Base-by-base conservation (phyloP, 2,888 invertebrate species). In the Acrocyrtus sp. region DNA sequence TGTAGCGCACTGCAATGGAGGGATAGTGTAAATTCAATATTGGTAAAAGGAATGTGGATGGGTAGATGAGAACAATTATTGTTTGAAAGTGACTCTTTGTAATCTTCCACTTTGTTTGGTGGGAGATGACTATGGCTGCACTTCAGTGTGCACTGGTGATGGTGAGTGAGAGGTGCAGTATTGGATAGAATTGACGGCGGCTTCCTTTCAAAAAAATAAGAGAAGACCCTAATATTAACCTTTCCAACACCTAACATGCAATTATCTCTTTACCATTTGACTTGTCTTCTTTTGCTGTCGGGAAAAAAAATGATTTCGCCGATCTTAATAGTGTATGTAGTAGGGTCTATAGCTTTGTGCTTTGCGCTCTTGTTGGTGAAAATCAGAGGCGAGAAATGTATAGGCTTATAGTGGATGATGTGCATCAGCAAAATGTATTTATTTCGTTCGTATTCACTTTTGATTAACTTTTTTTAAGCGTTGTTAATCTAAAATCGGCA, bases 11-110 rank as follows among this genome's bases (percentile, higher is more conserved):
- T 45, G 45, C 17, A 15, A 45, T 45, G n/a, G n/a, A n/a, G n/a
- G n/a, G n/a, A n/a, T 45, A 45, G 43, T 34, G 45, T 57, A 69
- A 79, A 78, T 78, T 78, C 76, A 79, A 79, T 79, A 79, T 79
- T 79, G 65, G 79, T 77, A 72, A 50, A 56, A 51, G 39, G 56
- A 69, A 56, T 62, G 62, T 48, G 45, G 24, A 66, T 54, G 48
- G 47, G n/a, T 54, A 21, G 45, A 34, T 45, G 56, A n/a, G 47
- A n/a, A n/a, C n/a, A n/a, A n/a, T n/a, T n/a, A 26, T 43, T 48
- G 61, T 67, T 67, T 66, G 66, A 57, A 66, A 66, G 48, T 67
- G 60, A 56, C 41, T 51, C 73, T 54, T 74, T 63, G 72, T 72
- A 77, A 77, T 77, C 77, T 74, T 74, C 72, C 72, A 72, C 74